Evolutionary conservation across 2,888 invertebrate species (phyloP), one percentile per base, ranked within the genome.

Genomic region (Machimus rusticus): DNA sequence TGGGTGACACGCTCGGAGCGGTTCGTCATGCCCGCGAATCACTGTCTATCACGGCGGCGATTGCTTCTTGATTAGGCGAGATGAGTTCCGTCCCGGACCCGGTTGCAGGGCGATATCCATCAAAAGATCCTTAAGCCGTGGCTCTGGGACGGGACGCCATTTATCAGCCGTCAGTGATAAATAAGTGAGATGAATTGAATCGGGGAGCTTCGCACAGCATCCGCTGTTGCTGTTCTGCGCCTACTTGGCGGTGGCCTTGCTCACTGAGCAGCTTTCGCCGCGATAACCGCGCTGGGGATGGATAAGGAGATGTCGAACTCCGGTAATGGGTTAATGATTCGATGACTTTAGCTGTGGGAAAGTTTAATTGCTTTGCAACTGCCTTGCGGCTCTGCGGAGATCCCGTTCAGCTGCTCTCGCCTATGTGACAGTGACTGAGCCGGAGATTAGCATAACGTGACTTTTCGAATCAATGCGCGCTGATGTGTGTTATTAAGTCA

Each of bases 361-460:
- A 88, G 74, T 86, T 88, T 88, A 88, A 88, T 88, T 88, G 87
- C 84, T 87, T 84, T 34, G 78, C 76, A 79, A 74, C 34, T 82
- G 55, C 31, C 57, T 81, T 82, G 51, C 74, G n/a, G 77, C 23
- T 43, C n/a, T 23, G 14, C 14, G 66, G 6, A 37, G 34, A 37
- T 57, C 37, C 23, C 46, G 43, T 84, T 39, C 14, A 84, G 16
- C 39, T 74, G 23, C 23, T 46, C 28, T 14, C 23, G 28, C 16
- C 78, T 87, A 79, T 66, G 6, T 19, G 57, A 55, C 66, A 31
- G 84, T 86, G 86, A 1, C 19, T n/a, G 57, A 57, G 23, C 57
- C 23, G 28, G 23, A 66, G 66, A 88, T 88, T 88, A 88, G 84
- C 88, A 88, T 88, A 88, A 88, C 88, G 84, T 88, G 88, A 88